Conservation (phyloP, 2,888 invertebrate species). For the Folsomia candida region DNA sequence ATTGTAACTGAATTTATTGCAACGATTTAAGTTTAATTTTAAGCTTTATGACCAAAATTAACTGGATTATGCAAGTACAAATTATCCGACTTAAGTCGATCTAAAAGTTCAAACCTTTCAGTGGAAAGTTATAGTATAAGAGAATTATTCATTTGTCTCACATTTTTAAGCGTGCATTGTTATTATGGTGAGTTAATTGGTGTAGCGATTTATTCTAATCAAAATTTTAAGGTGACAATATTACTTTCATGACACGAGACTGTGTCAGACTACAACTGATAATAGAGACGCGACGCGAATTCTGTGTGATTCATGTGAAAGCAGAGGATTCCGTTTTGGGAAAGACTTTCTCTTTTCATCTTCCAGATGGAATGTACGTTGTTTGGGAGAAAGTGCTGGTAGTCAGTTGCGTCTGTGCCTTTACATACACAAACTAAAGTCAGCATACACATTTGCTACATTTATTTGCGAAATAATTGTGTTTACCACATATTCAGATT, state of each 20-base stretch:
- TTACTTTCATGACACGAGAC: too few species aligned
- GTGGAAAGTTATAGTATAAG: too few species aligned
- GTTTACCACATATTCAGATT: too few species aligned
- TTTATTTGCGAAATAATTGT: not conserved
- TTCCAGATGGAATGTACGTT: not conserved
- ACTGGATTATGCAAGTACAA: too few species aligned
- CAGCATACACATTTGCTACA: not conserved
- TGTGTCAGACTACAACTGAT: not conserved
- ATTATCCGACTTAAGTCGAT: too few species aligned
- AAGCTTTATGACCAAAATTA: too few species aligned
- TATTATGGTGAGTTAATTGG: too few species aligned
- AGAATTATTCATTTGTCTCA: too few species aligned
- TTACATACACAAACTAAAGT: not conserved
- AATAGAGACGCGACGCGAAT: not conserved
- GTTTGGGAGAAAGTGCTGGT: not conserved
- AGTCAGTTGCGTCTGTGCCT: not conserved
- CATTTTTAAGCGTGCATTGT: too few species aligned
- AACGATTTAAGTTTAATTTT: too few species aligned
- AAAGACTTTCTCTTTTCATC: conserved; percentile 4
- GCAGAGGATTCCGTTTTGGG: not conserved
- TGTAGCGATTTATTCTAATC: not conserved
- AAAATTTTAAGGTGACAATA: not conserved
- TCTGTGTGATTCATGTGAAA: not conserved
- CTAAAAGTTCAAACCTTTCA: too few species aligned
- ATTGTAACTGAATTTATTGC: not conserved